phyloP scores from a whole-genome alignment of 2,888 invertebrate species.

The Cryptocephalus primarius region DNA sequence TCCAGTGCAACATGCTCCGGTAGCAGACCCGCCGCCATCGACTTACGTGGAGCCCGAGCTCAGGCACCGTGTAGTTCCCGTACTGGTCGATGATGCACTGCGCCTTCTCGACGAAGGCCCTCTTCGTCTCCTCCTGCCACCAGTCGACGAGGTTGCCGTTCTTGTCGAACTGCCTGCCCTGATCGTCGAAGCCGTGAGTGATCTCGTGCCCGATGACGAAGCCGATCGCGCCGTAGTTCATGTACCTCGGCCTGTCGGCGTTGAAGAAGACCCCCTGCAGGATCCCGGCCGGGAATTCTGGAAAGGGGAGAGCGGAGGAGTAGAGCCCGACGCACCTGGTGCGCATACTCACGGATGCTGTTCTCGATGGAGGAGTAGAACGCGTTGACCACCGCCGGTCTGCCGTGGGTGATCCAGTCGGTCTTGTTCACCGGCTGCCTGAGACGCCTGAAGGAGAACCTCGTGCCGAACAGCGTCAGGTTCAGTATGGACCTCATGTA shows the following conservation, averaged over 20 bases:
- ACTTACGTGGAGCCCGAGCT: constrained; percentile 62
- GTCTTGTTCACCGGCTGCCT: constrained; percentile 73
- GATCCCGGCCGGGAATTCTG: constrained; percentile 90
- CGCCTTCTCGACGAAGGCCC: constrained; percentile 71
- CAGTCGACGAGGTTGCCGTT: constrained; percentile 86
- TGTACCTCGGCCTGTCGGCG: constrained; percentile 76
- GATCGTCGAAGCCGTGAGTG: constrained; percentile 82
- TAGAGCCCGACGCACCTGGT: background rate
- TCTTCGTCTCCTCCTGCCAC: constrained; percentile 81
- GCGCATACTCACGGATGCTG: constrained; percentile 70
- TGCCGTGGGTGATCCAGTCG: constrained; percentile 75
- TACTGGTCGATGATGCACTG: constrained; percentile 91
- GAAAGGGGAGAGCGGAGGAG: constrained; percentile 2
- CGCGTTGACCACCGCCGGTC: constrained; percentile 77
- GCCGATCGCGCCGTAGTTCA: constrained; percentile 88
- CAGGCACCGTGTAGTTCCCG: constrained; percentile 75
- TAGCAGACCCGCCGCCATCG: too few relatives aligned
- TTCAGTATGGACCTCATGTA: constrained; percentile 69
- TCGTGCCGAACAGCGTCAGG: constrained; percentile 68
- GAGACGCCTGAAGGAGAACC: constrained; percentile 66
- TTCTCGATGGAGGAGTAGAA: constrained; percentile 80
- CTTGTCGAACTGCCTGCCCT: constrained; percentile 86
- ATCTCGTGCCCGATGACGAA: constrained; percentile 90
- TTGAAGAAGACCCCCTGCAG: constrained; percentile 87
- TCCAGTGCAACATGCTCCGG: too few relatives aligned